Percentiles rank a stretch among this genome's conserved stretches.
Conservation (phyloP, 2,113 vertebrate species). For the Lota lota region DNA sequence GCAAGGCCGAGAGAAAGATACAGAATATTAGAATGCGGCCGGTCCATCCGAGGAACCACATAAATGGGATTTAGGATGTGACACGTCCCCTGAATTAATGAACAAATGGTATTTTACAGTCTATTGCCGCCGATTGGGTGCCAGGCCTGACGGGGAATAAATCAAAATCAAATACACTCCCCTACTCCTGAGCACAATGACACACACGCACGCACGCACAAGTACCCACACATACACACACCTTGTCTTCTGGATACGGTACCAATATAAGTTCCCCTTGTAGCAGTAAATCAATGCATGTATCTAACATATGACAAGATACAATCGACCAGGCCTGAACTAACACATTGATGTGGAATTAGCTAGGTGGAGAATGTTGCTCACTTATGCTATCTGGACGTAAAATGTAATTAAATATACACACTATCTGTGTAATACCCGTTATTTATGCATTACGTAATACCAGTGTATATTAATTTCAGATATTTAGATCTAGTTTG, state of each 20-base stretch:
- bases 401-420: no score
- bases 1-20: conserved; percentile 19
- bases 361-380: no score
- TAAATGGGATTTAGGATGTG: conserved; percentile 44
- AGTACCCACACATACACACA: background rate
- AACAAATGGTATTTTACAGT: conserved; percentile 43
- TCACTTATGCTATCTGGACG: no score
- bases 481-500: no score
- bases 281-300: no score
- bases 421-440: no score
- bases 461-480: no score
- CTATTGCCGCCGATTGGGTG: conserved; percentile 18
- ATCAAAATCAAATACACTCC: conserved; percentile 12
- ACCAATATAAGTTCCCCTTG: no score
- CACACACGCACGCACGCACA: background rate
- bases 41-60: conserved; percentile 37
- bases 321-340: no score
- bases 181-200: background rate
- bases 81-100: conserved; percentile 47
- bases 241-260: background rate
- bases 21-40: conserved; percentile 4
- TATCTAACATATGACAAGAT: no score
- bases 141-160: conserved; percentile 30
- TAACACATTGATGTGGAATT: no score
- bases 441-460: no score